Percentiles rank a stretch among this genome's conserved stretches.
These are phyloP conservation scores for Leptura quadrifasciata DNA, from an alignment of 2,888 invertebrate species.

Conservation along the genomic window DNA sequence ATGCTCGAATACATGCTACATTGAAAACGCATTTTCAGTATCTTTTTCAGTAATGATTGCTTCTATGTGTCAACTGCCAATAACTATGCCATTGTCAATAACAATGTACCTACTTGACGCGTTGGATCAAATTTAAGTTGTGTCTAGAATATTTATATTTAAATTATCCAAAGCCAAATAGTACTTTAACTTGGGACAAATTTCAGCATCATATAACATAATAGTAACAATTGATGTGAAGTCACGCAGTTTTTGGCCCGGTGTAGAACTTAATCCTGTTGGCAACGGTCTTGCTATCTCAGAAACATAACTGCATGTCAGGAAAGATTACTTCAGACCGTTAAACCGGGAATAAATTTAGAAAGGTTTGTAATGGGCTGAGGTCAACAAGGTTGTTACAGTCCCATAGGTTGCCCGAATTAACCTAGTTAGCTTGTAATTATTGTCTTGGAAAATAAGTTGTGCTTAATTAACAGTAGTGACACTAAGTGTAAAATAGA, in stretches of 20 bases:
- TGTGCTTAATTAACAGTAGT: no score
- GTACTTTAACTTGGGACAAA: not conserved
- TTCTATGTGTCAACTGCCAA: no score
- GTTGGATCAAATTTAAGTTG: not conserved
- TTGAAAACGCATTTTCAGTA: no score
- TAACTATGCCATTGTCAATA: no score
- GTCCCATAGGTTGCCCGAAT: not conserved
- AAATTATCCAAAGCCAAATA: no score
- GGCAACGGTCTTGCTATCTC: not conserved
- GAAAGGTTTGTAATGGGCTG: not conserved
- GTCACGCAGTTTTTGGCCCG: not conserved
- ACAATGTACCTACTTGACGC: not conserved
- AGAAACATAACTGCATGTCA: not conserved
- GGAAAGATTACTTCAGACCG: not conserved
- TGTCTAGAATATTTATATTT: not conserved
- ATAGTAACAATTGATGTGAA: not conserved
- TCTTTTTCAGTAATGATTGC: no score
- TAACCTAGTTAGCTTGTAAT: not conserved
- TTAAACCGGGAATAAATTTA: not conserved
- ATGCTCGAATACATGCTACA: no score
- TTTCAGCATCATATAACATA: not conserved
- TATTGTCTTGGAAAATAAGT: not conserved
- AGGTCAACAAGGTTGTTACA: not conserved
- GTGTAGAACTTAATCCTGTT: not conserved
- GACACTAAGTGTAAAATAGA: no score